These are phyloP conservation scores for Panonychus citri DNA, from an alignment of 1,140 invertebrate species.

Conservation along the genomic window DNA sequence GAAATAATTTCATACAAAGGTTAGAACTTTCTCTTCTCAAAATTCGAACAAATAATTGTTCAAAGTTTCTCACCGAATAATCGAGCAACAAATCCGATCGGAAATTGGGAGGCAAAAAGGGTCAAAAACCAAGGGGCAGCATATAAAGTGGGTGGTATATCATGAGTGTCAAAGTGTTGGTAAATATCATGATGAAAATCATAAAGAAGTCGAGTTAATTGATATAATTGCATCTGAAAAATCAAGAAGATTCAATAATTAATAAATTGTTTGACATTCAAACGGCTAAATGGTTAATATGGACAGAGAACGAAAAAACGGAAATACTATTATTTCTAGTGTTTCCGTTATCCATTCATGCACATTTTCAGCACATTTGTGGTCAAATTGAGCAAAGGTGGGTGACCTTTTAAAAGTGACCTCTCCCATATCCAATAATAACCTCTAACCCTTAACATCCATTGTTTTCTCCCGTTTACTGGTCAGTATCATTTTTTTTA, in stretches of 20 bases:
- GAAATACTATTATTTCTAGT: no score
- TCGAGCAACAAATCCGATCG: slow-evolving; percentile 74
- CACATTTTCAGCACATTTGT: no score
- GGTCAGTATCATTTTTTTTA: no score
- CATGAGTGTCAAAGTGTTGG: slow-evolving; percentile 61
- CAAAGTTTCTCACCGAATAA: slow-evolving; percentile 49
- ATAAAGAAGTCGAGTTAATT: slow-evolving; percentile 68
- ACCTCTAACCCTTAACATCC: no score
- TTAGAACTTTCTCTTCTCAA: neutral
- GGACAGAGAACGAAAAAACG: no score
- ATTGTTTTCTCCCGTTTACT: no score
- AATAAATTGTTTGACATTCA: no score
- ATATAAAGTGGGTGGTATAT: slow-evolving; percentile 75
- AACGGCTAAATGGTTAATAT: neutral
- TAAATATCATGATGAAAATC: slow-evolving; percentile 65
- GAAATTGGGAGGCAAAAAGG: slow-evolving; percentile 83
- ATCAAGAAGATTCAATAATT: neutral
- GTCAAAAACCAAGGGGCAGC: slow-evolving; percentile 89
- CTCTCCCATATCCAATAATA: no score
- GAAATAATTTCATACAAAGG: slow-evolving; percentile 4
- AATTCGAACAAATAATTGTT: neutral
- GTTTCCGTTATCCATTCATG: no score
- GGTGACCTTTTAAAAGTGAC: no score
- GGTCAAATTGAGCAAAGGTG: no score
- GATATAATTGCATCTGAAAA: slow-evolving; percentile 57